phyloP scores from a whole-genome alignment of 1,140 invertebrate species.

The Lucilia cuprina region DNA sequence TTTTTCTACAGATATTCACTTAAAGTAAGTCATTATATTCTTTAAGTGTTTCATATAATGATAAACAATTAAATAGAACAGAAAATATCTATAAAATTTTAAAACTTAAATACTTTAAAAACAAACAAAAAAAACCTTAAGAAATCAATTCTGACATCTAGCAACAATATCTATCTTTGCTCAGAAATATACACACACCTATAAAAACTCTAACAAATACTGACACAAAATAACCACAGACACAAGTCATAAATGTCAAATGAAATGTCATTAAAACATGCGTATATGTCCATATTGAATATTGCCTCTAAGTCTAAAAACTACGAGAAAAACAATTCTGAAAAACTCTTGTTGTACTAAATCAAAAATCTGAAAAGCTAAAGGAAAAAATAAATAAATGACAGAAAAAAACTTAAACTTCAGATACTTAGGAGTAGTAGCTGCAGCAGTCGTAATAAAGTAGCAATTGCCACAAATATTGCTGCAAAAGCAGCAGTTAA shows the following conservation, averaged over 20 bases:
- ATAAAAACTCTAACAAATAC: background rate
- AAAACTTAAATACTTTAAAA: slow-evolving; percentile 3
- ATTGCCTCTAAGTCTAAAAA: background rate
- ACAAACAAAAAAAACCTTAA: background rate
- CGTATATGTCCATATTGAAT: slow-evolving; percentile 36
- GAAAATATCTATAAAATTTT: slow-evolving; percentile 32
- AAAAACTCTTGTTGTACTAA: slow-evolving; percentile 13
- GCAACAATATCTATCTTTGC: background rate
- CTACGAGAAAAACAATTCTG: background rate
- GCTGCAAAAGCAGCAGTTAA: background rate
- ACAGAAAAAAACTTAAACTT: background rate
- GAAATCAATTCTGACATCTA: slow-evolving; percentile 26
- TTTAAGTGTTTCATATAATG: slow-evolving; percentile 12
- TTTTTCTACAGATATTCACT: no score
- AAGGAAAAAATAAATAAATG: background rate
- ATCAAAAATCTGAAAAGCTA: slow-evolving; percentile 7
- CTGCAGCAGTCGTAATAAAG: no score
- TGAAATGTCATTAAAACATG: slow-evolving; percentile 40
- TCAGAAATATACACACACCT: background rate
- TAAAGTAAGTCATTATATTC: background rate
- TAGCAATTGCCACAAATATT: background rate
- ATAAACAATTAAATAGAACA: slow-evolving; percentile 34
- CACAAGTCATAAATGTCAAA: slow-evolving; percentile 42
- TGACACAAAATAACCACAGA: background rate
- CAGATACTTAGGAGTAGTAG: background rate